phyloP scores from a whole-genome alignment of 2,888 invertebrate species.

The Acanthoscelides obtectus region DNA sequence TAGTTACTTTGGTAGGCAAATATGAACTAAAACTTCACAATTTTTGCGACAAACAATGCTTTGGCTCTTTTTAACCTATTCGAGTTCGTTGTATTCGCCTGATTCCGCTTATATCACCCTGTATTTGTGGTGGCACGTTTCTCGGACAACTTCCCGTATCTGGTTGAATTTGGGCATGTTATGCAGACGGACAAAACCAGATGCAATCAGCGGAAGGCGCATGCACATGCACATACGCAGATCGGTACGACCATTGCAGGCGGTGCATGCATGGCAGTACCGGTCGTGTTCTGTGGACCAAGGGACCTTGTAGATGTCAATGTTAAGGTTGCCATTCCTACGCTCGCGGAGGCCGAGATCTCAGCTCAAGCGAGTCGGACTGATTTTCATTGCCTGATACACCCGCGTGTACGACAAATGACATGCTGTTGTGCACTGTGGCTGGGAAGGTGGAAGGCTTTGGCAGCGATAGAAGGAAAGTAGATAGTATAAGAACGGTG shows the following conservation, averaged over 20 bases:
- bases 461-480: too few relatives aligned
- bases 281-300: not conserved
- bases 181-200: not conserved
- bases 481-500: too few relatives aligned
- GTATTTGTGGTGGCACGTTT: not conserved
- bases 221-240: not conserved
- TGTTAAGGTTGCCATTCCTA: not conserved
- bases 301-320: not conserved
- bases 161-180: not conserved
- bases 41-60: too few relatives aligned
- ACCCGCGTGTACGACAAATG: not conserved
- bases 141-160: not conserved
- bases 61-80: too few relatives aligned
- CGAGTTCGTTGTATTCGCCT: too few relatives aligned
- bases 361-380: not conserved
- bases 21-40: too few relatives aligned
- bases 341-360: not conserved
- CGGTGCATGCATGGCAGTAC: not conserved
- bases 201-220: not conserved
- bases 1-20: too few relatives aligned
- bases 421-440: not conserved
- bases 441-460: not conserved
- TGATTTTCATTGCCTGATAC: not conserved
- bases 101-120: not conserved
- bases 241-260: not conserved